phyloP scores from a whole-genome alignment of 2,888 invertebrate species.

The Teleiodes luculella region DNA sequence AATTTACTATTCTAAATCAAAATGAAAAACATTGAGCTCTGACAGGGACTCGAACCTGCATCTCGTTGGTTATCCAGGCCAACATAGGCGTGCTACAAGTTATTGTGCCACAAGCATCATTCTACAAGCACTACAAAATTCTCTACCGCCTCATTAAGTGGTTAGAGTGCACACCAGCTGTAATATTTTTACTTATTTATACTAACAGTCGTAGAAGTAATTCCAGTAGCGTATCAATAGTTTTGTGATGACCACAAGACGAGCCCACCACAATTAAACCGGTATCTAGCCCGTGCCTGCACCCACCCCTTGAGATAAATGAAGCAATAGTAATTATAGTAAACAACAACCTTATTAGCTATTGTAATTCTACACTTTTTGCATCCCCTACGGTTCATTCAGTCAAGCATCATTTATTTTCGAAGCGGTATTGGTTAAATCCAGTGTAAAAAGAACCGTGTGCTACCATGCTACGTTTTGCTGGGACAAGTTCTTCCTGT shows the following conservation, averaged over 20 bases:
- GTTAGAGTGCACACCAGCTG: not conserved
- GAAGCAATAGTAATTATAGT: conserved; percentile 35
- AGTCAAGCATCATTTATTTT: conserved; percentile 47
- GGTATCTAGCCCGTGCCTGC: conserved; percentile 3
- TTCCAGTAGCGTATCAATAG: not conserved
- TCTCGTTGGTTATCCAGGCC: too few relatives aligned
- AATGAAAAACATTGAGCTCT: not conserved
- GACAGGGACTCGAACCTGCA: too few relatives aligned
- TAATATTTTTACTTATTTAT: not conserved
- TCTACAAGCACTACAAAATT: too few relatives aligned
- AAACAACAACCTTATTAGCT: conserved; percentile 36
- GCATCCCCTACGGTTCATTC: conserved; percentile 28
- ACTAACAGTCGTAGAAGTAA: not conserved
- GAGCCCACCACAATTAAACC: conserved; percentile 2
- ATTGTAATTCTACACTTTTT: conserved; percentile 40
- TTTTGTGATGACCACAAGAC: conserved; percentile 4
- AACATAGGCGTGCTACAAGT: too few relatives aligned
- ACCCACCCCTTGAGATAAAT: conserved; percentile 19
- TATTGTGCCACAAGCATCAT: too few relatives aligned
- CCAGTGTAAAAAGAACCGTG: conserved; percentile 32
- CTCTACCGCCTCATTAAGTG: not conserved
- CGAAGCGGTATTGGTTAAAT: conserved; percentile 30
- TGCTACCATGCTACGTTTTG: not conserved
- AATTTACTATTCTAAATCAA: not conserved
- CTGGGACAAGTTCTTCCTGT: conserved; percentile 8